Conservation (phyloP, 1,140 invertebrate genomes). For the Drosophila trapezifrons region DNA sequence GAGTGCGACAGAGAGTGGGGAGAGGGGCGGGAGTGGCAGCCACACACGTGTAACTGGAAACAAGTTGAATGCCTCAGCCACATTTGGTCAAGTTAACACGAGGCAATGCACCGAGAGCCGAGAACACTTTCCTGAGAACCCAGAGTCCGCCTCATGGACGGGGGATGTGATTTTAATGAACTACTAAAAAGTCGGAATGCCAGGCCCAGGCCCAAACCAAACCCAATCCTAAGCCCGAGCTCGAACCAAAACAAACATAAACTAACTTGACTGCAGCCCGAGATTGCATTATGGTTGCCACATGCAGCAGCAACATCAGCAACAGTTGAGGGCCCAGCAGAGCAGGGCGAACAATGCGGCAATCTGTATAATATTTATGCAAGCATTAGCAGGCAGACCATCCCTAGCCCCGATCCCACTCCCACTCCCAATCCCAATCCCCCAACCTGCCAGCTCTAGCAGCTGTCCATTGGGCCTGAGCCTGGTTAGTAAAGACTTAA, state of each 20-base stretch:
- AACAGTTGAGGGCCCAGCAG: constrained; percentile 26
- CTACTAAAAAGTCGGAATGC: constrained; percentile 68
- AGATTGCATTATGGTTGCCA: constrained; percentile 59
- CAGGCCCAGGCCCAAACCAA: constrained; percentile 25
- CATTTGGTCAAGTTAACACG: constrained; percentile 80
- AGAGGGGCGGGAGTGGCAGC: constrained; percentile 8
- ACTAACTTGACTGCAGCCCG: constrained; percentile 56
- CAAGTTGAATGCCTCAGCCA: constrained; percentile 76
- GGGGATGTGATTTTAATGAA: constrained; percentile 75
- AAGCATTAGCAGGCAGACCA: constrained; percentile 62
- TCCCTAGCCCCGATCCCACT: constrained; percentile 9
- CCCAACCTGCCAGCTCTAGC: constrained; percentile 6
- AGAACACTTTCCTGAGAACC: constrained; percentile 40
- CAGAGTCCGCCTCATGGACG: constrained; percentile 17
- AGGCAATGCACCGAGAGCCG: constrained; percentile 37
- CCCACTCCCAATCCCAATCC: constrained; percentile 2
- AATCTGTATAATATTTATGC: constrained; percentile 71
- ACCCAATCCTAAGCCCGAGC: constrained; percentile 1
- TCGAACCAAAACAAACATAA: constrained; percentile 59
- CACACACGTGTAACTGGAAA: constrained; percentile 69
- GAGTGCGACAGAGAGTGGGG: constrained; percentile 1
- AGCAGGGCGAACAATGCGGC: constrained; percentile 62
- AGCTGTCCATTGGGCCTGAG: constrained; percentile 29
- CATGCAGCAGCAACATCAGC: constrained; percentile 34
- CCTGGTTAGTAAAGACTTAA: constrained; percentile 66